phyloP scores from a whole-genome alignment of 2,888 invertebrate species.

The Rhamnusium bicolor region DNA sequence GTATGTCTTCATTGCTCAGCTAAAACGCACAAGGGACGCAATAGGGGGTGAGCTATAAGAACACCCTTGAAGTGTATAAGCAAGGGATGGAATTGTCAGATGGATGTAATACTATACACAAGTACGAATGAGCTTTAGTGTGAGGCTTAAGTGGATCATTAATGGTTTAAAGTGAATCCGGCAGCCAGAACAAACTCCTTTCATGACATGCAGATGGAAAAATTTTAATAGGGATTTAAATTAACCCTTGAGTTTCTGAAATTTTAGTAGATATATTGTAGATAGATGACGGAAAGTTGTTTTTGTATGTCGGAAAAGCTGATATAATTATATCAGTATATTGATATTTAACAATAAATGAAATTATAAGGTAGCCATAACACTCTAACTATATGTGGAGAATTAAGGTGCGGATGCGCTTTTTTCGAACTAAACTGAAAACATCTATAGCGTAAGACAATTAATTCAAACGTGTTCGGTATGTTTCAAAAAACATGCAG shows the following conservation, averaged over 20 bases:
- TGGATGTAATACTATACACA: constrained; percentile 33
- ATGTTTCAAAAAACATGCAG: too few species aligned
- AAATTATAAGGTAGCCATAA: too few species aligned
- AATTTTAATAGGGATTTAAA: constrained; percentile 28
- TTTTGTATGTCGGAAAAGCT: not conserved
- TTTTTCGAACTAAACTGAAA: too few species aligned
- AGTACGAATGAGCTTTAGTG: constrained; percentile 28
- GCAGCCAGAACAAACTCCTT: constrained; percentile 30
- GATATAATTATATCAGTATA: not conserved
- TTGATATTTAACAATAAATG: too few species aligned
- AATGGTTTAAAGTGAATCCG: constrained; percentile 36
- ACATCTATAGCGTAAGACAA: too few species aligned
- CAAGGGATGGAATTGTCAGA: constrained; percentile 33
- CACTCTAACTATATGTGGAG: too few species aligned
- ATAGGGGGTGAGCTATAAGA: constrained; percentile 22
- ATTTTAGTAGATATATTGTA: not conserved
- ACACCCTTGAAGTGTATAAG: constrained; percentile 34
- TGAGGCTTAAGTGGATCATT: constrained; percentile 36
- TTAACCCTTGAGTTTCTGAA: constrained; percentile 22
- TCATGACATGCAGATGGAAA: constrained; percentile 26
- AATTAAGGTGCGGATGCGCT: too few species aligned
- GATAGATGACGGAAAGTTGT: not conserved
- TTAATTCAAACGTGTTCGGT: too few species aligned
- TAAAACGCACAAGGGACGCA: constrained; percentile 23
- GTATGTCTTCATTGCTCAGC: constrained; percentile 31